Conservation (phyloP, 2,113 vertebrate species). For the Misgurnus anguillicaudatus region DNA sequence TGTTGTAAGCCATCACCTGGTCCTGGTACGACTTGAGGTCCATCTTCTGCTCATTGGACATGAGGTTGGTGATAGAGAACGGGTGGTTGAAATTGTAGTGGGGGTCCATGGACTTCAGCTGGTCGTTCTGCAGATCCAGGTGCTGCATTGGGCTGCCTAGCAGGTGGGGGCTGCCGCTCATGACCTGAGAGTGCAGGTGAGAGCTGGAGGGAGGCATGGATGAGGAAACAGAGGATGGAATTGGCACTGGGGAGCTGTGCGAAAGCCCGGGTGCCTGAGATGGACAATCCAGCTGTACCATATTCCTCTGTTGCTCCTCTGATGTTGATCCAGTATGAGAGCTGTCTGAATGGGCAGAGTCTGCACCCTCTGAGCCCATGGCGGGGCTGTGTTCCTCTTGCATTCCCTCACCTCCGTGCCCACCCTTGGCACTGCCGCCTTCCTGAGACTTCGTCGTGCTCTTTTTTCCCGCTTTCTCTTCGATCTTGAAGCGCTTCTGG, state of each 20-base stretch:
- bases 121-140: constrained; percentile 83
- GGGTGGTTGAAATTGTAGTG: constrained; percentile 93
- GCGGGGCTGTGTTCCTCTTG: constrained; percentile 70
- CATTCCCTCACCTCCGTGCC: constrained; percentile 61
- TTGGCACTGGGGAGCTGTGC: constrained; percentile 67
- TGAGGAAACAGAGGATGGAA: constrained; percentile 58
- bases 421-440: constrained; percentile 59
- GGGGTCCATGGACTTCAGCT: constrained; percentile 84
- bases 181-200: constrained; percentile 72
- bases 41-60: constrained; percentile 88
- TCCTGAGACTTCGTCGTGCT: constrained; percentile 66
- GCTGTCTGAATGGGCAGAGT: constrained; percentile 78
- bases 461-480: constrained; percentile 81
- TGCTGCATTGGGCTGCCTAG: constrained; percentile 77
- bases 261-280: constrained; percentile 60
- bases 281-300: constrained; percentile 74
- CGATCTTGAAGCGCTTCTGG: constrained; percentile 91
- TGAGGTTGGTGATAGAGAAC: constrained; percentile 90
- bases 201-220: constrained; percentile 60
- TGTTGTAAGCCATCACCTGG: constrained; percentile 80
- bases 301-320: constrained; percentile 72
- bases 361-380: constrained; percentile 74
- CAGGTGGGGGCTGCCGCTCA: constrained; percentile 70
- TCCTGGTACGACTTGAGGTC: constrained; percentile 84
- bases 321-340: constrained; percentile 73